Evolutionary conservation across 1,140 invertebrate species (phyloP).

Genomic region (Drosophila paulistorum): DNA sequence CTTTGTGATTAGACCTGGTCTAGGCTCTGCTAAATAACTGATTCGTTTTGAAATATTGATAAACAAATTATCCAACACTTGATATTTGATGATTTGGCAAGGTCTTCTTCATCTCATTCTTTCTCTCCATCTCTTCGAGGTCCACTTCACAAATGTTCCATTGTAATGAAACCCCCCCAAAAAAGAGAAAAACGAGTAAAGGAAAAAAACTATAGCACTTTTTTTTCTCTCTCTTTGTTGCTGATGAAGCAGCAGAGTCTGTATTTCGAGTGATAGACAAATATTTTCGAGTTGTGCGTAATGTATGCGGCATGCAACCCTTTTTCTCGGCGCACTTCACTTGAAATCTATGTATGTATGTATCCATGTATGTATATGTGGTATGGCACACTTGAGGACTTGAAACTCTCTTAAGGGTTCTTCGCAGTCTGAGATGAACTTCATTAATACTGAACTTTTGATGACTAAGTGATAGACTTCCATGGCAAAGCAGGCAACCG

Average conservation of each 20-base stretch:
- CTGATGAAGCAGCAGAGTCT: slow-evolving; percentile 1
- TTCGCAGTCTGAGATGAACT: neutral
- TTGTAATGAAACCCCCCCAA: neutral
- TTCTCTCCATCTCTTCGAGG: neutral
- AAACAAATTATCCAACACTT: slow-evolving; percentile 5
- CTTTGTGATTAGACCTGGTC: neutral
- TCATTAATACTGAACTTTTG: slow-evolving; percentile 6
- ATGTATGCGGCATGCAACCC: slow-evolving; percentile 5
- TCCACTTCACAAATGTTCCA: neutral
- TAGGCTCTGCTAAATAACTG: neutral
- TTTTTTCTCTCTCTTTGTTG: neutral
- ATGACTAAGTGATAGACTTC: neutral
- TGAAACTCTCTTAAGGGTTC: slow-evolving; percentile 4
- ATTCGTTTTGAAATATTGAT: slow-evolving; percentile 5
- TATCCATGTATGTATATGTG: neutral
- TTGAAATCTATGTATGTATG: neutral
- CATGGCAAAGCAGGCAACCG: neutral
- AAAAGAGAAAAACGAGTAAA: neutral
- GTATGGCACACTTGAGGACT: neutral
- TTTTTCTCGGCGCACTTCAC: neutral
- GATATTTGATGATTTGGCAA: neutral
- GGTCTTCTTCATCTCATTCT: neutral
- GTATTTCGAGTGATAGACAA: slow-evolving; percentile 9
- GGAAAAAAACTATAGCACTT: no score
- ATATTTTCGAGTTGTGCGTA: slow-evolving; percentile 5